Percentiles rank a stretch among this genome's conserved stretches.
phyloP scores from a whole-genome alignment of 1,140 invertebrate species.

The Popillia japonica region DNA sequence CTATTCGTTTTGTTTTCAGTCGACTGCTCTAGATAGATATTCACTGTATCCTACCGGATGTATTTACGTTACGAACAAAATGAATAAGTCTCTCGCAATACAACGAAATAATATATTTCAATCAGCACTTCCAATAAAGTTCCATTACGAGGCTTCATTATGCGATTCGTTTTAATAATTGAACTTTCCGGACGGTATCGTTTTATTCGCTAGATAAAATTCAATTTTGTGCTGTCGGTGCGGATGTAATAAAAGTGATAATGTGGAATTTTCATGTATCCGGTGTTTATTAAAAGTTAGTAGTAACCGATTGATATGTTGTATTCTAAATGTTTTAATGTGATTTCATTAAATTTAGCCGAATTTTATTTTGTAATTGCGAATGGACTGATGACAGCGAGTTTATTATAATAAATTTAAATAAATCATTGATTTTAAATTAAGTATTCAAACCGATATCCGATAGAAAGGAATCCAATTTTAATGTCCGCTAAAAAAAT shows the following conservation, averaged over 20 bases:
- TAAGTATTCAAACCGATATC: no score
- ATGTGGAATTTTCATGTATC: no score
- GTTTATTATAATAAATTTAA: no score
- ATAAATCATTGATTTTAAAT: no score
- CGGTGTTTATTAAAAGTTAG: not conserved
- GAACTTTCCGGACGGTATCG: not conserved
- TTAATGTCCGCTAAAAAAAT: no score
- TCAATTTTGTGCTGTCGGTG: not conserved
- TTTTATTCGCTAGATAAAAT: not conserved
- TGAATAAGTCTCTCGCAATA: not conserved
- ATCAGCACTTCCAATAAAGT: not conserved
- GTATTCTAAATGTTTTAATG: no score
- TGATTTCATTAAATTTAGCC: not conserved
- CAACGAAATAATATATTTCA: slow-evolving; percentile 3
- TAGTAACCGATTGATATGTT: no score
- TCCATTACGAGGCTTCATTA: not conserved
- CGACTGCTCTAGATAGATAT: not conserved
- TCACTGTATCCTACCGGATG: not conserved
- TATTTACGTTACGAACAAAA: not conserved
- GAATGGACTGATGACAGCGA: no score
- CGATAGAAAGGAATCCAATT: no score
- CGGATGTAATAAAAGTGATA: not conserved
- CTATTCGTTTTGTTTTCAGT: not conserved
- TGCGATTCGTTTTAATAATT: slow-evolving; percentile 3
- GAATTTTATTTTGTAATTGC: no score